Evolutionary conservation across 92 coral and sea anemone genomes (phyloP), one percentile per base, ranked within the genome.

Genomic region (Porites rus): DNA sequence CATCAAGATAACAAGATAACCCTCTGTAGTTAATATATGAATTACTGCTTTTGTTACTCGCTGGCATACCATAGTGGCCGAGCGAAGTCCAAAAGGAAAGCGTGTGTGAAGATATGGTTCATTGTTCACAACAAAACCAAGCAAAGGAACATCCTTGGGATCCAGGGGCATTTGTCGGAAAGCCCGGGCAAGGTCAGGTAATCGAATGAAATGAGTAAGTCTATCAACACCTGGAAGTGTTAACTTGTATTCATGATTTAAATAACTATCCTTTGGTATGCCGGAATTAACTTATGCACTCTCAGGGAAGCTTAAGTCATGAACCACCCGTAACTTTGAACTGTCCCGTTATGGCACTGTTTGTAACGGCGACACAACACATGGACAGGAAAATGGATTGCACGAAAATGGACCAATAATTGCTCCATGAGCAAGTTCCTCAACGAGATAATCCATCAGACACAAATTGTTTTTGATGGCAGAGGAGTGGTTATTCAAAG

Each of bases 361-460:
- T 18, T 81, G 38, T 56, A 91, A 71, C 4, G 93, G 91, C 17
- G 88, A 91, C 19, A 87, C 69, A 14, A 91, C 93, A 62, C 93
- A 87, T 20, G 75, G 53, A 19, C 21, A 24, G 46, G 63, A 10
- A 83, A 91, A 91, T 0, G 90, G 93, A 24, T 76, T 79, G 73
- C 58, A 65, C 10, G 70, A 25, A 31, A 79, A 90, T 13, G 87
- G 90, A 9, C 90, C 93, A 58, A 28, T 13, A 28, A 90, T 74
- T 4, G 90, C 81, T n/a, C 77, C 24, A 73, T 63, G 71, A 79
- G 68, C 79, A n/a, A 87, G 75, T 76, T 91, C 81, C 54, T 86
- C 75, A 12, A 18, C 69, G 28, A 90, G 8, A 76, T 86, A 90
- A 20, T 72, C 3, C 63, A 14, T 13, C 6, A 86, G 73, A 62